Percentiles rank a stretch among this genome's conserved stretches.
These are phyloP conservation scores for Papilio elwesi DNA, from an alignment of 2,888 invertebrate genomes.

Conservation along the genomic window DNA sequence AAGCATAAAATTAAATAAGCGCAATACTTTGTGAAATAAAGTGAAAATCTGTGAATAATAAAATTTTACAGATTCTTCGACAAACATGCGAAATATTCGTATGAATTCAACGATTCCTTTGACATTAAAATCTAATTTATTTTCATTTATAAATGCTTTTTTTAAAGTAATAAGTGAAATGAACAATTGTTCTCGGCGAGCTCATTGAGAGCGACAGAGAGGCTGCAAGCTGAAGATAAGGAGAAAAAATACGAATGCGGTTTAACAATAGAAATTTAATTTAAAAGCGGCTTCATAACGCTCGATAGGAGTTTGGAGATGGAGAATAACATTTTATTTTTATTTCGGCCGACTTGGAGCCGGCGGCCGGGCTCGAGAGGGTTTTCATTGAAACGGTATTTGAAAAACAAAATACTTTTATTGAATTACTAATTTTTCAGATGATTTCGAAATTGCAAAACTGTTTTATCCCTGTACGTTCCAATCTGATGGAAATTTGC, in stretches of 20 bases:
- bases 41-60: background rate
- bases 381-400: conserved; percentile 9
- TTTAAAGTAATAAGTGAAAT: conserved; percentile 24
- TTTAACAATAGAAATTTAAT: conserved; percentile 37
- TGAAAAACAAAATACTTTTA: conserved; percentile 1
- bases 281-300: conserved; percentile 35
- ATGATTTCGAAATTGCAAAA: background rate
- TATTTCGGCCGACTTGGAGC: background rate
- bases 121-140: conserved; percentile 1
- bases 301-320: conserved; percentile 21
- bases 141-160: conserved; percentile 12
- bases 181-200: conserved; percentile 28
- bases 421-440: background rate
- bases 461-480: too few species aligned
- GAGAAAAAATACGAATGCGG: conserved; percentile 31
- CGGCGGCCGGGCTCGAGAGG: background rate
- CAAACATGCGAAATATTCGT: background rate
- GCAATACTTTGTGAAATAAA: too few species aligned
- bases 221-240: conserved; percentile 37
- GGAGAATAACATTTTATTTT: conserved; percentile 27
- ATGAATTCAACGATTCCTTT: conserved; percentile 9
- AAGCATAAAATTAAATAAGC: too few species aligned
- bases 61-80: background rate
- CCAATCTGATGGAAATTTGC: too few species aligned
- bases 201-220: conserved; percentile 32